Base-by-base conservation (phyloP, 2,113 vertebrate genomes). In the Callorhinus ursinus region DNA sequence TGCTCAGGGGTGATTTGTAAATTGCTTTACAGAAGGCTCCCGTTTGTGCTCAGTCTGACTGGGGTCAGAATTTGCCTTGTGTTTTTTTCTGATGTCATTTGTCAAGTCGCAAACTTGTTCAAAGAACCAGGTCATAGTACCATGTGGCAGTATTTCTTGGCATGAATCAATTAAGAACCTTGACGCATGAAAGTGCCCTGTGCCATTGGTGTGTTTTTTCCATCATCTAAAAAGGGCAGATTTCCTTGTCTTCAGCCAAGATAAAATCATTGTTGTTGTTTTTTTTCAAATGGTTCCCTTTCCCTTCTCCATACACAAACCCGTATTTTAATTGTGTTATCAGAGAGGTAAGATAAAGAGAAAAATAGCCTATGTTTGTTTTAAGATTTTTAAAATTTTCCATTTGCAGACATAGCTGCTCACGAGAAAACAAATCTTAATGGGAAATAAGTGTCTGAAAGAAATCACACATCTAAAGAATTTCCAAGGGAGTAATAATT, bases 1-100 rank as follows among this genome's bases (percentile, higher is more conserved):
- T 96, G 53, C 97, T 90, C 24, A 90, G 42, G 90, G 71, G 87
- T 74, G 83, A 87, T 95, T 97, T 95, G 95, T 97, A 79, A 97
- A 97, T 94, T 39, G 86, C 83, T 33, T 83, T 49, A 65, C 79
- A 91, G 26, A 92, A 80, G 86, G 74, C 92, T 95, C 19, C 3
- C 2, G 18, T 86, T 81, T 71, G 81, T 83, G 81, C 97, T 97
- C 79, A 88, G 5, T 86, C 4, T 0, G 0, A 81, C 88, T 83
- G 46, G 88, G 95, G 61, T 61, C 92, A 76, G 88, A 90, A 79
- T 95, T 95, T 49, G 95, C 63, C 85, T 92, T 2, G 15, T 13
- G 18, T 81, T 96, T 83, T 92, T 55, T 74, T 96, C 72, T 8
- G 18, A 24, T 95, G 2, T 61, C 90, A 0, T 95, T 95, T 95